Conservation (phyloP, 37 sponge, comb jelly and placozoan species). For the Diacarnus erythraeanus region DNA sequence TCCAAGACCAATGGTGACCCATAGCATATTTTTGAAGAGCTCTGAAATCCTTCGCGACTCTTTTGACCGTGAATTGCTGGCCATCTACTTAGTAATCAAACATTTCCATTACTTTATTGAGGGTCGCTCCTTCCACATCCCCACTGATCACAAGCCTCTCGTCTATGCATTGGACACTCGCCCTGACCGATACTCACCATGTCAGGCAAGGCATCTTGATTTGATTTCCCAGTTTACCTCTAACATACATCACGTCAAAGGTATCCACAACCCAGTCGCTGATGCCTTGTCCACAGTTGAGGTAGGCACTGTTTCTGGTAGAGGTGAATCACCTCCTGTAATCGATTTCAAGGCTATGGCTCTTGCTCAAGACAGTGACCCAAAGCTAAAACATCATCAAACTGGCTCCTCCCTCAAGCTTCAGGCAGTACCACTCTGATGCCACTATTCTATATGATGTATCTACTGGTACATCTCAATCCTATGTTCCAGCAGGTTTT, state of each 20-base stretch:
- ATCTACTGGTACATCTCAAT: constrained; percentile 48
- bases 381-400: constrained; percentile 21
- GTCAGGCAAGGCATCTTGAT: constrained; percentile 54
- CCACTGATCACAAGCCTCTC: constrained; percentile 71
- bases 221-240: constrained; percentile 72
- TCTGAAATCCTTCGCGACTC: constrained; percentile 55
- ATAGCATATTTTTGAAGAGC: constrained; percentile 58
- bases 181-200: constrained; percentile 47
- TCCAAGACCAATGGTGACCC: constrained; percentile 47
- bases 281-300: constrained; percentile 63
- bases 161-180: constrained; percentile 37
- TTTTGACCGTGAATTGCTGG: constrained; percentile 68
- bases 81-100: constrained; percentile 51
- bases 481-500: constrained; percentile 31
- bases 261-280: constrained; percentile 51
- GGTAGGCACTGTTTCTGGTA: constrained; percentile 11
- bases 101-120: constrained; percentile 70
- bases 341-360: constrained; percentile 49
- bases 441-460: constrained; percentile 46
- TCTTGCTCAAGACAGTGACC: constrained; percentile 33
- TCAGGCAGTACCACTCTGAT: constrained; percentile 29
- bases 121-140: constrained; percentile 47
- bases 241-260: constrained; percentile 53
- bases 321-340: neutral
- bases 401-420: constrained; percentile 30